Evolutionary conservation across 2,888 invertebrate species (phyloP).

Genomic region (Clitarchus hookeri): DNA sequence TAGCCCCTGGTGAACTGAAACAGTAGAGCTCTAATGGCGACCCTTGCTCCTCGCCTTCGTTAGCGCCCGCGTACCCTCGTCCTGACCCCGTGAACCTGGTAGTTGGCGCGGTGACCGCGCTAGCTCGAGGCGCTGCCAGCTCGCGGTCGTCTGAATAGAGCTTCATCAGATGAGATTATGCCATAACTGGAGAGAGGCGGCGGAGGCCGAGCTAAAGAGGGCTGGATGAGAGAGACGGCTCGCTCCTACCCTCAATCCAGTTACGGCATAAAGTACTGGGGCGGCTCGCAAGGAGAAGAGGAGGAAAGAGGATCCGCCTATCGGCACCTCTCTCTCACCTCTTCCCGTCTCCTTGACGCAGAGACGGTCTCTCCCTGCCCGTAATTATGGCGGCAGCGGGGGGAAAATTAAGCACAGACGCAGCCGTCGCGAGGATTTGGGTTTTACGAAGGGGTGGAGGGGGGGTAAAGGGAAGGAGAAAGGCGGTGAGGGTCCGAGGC

Average conservation of each 20-base stretch:
- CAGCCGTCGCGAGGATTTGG: slow-evolving; percentile 49
- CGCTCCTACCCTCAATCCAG: slow-evolving; percentile 42
- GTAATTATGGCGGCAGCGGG: slow-evolving; percentile 49
- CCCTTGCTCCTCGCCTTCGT: slow-evolving; percentile 48
- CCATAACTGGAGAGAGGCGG: slow-evolving; percentile 39
- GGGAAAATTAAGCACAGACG: slow-evolving; percentile 57
- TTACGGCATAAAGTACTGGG: slow-evolving; percentile 41
- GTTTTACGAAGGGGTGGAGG: background rate
- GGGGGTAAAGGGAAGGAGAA: background rate
- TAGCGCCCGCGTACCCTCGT: slow-evolving; percentile 50
- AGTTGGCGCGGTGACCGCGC: slow-evolving; percentile 37
- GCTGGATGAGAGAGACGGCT: slow-evolving; percentile 40
- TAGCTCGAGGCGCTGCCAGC: slow-evolving; percentile 26
- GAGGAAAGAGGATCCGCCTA: slow-evolving; percentile 30
- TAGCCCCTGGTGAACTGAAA: slow-evolving; percentile 54
- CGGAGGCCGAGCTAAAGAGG: background rate
- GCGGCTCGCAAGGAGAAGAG: slow-evolving; percentile 34
- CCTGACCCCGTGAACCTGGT: slow-evolving; percentile 43
- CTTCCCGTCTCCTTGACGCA: slow-evolving; percentile 16
- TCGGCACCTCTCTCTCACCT: slow-evolving; percentile 11
- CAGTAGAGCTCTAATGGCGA: slow-evolving; percentile 55
- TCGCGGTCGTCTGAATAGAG: slow-evolving; percentile 47
- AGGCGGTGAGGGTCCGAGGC: background rate
- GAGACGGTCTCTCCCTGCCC: slow-evolving; percentile 22
- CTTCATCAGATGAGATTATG: slow-evolving; percentile 47